Conservation (phyloP, 2,797 vertebrate genomes). For the Chloroceryle inda region DNA sequence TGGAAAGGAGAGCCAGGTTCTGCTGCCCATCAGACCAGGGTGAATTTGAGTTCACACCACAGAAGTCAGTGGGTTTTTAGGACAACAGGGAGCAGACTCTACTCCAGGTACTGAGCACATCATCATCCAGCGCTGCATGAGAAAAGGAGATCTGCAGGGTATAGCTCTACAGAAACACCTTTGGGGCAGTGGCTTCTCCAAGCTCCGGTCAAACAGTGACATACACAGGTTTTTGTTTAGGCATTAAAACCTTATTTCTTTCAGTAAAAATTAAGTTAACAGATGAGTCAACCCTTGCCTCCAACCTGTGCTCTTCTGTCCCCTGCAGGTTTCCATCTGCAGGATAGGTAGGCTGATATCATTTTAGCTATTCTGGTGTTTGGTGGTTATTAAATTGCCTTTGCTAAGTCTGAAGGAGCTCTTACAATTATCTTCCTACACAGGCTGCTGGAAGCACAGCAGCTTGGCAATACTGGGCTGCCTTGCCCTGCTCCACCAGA, state of each 20-base stretch:
- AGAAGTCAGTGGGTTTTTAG: neutral
- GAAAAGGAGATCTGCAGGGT: neutral
- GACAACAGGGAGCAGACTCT: neutral
- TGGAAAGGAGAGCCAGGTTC: neutral
- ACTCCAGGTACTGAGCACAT: neutral
- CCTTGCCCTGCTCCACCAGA: neutral
- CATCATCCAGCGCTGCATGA: fast-evolving
- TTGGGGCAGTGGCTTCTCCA: neutral
- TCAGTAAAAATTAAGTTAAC: neutral
- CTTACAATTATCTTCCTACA: neutral
- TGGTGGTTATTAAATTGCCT: neutral
- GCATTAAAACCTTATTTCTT: slow-evolving; percentile 7
- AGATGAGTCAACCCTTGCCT: slow-evolving; percentile 14
- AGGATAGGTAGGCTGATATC: neutral
- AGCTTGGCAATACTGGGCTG: neutral
- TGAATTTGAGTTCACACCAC: neutral
- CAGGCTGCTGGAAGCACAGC: neutral
- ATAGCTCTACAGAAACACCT: neutral
- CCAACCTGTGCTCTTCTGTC: neutral
- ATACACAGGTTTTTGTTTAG: neutral
- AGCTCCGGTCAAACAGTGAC: neutral
- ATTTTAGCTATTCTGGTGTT: neutral
- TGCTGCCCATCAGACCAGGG: neutral
- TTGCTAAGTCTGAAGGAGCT: neutral
- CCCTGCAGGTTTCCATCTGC: slow-evolving; percentile 13